phyloP scores from a whole-genome alignment of 1,140 invertebrate genomes.

The Phthorimaea operculella region DNA sequence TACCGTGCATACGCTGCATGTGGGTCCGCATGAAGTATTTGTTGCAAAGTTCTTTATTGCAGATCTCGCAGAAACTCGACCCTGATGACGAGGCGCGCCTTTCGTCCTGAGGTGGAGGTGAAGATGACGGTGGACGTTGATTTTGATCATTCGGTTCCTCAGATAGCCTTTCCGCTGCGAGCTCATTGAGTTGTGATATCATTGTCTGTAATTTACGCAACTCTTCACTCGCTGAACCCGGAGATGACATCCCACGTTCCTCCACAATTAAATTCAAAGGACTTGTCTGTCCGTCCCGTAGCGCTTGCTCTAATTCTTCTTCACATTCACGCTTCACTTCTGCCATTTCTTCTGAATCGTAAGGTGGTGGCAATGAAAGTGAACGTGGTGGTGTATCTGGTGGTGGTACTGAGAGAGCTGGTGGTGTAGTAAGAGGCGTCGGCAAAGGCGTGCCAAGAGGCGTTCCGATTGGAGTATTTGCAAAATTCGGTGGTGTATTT shows the following conservation, averaged over 20 bases:
- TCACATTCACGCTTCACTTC: conserved; percentile 59
- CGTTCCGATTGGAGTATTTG: conserved; percentile 55
- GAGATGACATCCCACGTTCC: conserved; percentile 51
- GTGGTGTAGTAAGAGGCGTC: conserved; percentile 74
- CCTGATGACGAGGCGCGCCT: conserved; percentile 68
- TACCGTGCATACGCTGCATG: conserved; percentile 99
- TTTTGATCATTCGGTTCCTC: conserved; percentile 33
- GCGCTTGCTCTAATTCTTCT: conserved; percentile 50
- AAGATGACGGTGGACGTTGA: conserved; percentile 43
- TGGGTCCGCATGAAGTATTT: conserved; percentile 99
- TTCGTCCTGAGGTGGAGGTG: conserved; percentile 50
- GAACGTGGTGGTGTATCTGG: conserved; percentile 72
- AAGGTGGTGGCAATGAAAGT: conserved; percentile 45
- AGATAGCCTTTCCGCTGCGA: conserved; percentile 71
- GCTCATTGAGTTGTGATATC: conserved; percentile 88
- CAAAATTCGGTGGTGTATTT: neutral
- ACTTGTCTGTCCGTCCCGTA: conserved; percentile 57
- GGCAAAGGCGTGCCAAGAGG: conserved; percentile 52
- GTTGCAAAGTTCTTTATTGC: conserved; percentile 99
- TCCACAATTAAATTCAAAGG: conserved; percentile 65
- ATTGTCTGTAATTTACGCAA: conserved; percentile 90
- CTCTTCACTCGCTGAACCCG: conserved; percentile 78
- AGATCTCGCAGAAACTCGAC: conserved; percentile 97
- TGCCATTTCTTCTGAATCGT: conserved; percentile 58
- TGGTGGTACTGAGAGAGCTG: conserved; percentile 38